phyloP scores from a whole-genome alignment of 2,888 invertebrate genomes.

The Drosophila mercatorum region DNA sequence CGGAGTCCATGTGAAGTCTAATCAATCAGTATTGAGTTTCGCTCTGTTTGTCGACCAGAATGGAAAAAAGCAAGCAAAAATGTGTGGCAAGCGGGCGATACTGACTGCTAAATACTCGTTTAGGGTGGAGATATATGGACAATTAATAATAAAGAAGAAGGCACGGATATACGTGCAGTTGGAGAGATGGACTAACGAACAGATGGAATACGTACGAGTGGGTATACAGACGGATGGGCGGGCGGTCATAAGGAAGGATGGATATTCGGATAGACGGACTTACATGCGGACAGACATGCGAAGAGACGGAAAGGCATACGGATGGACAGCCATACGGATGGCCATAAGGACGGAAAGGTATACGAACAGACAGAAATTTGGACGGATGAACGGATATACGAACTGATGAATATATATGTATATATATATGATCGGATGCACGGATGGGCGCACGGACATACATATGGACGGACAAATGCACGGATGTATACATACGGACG shows the following conservation, averaged over 20 bases:
- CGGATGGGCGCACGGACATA: too few relatives aligned
- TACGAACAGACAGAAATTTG: too few relatives aligned
- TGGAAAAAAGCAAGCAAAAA: neutral
- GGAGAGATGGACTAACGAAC: too few relatives aligned
- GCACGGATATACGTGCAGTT: too few relatives aligned
- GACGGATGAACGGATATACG: too few relatives aligned
- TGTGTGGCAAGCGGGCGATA: neutral
- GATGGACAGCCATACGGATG: neutral
- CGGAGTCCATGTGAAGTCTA: conserved; percentile 29
- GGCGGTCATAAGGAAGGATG: neutral
- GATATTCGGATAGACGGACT: neutral
- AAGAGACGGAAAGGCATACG: neutral
- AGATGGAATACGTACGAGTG: too few relatives aligned
- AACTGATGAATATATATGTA: too few relatives aligned
- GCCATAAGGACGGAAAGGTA: neutral
- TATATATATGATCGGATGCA: neutral
- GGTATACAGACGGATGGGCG: too few relatives aligned
- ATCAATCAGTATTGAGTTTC: conserved; percentile 58
- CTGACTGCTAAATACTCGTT: neutral
- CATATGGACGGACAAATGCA: neutral
- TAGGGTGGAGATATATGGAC: too few relatives aligned
- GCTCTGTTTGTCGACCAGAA: conserved; percentile 9
- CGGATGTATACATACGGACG: neutral
- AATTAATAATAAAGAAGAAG: too few relatives aligned
- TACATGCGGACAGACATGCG: too few relatives aligned